phyloP scores from a whole-genome alignment of 2,888 invertebrate species.

The Lucinisca nassula region DNA sequence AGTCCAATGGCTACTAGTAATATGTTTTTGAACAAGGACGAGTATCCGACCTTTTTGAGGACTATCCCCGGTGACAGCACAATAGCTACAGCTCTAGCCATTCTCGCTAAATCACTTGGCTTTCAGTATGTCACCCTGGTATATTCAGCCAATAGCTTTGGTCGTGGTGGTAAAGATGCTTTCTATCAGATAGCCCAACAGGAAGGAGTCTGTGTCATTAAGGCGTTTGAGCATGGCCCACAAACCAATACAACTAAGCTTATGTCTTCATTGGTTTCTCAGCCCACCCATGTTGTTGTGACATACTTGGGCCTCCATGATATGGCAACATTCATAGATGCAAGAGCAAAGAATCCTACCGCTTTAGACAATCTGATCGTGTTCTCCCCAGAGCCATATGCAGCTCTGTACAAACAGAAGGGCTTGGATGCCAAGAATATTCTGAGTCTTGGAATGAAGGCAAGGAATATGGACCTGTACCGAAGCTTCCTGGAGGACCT shows the following conservation, averaged over 20 bases:
- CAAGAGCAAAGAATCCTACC: constrained; percentile 56
- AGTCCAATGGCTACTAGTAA: constrained; percentile 79
- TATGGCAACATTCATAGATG: constrained; percentile 65
- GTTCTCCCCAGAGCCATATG: constrained; percentile 75
- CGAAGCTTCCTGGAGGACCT: constrained; percentile 59
- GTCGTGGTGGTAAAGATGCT: constrained; percentile 69
- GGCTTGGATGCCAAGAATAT: constrained; percentile 61
- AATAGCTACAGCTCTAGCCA: constrained; percentile 81
- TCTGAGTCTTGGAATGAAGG: constrained; percentile 70
- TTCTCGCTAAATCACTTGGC: constrained; percentile 77
- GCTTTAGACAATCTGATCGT: constrained; percentile 65
- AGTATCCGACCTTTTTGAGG: constrained; percentile 80
- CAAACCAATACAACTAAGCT: constrained; percentile 54
- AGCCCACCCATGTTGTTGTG: constrained; percentile 78
- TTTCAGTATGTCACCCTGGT: constrained; percentile 80
- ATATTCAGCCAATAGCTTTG: constrained; percentile 77
- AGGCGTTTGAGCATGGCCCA: constrained; percentile 57
- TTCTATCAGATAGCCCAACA: constrained; percentile 73
- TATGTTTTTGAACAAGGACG: constrained; percentile 71
- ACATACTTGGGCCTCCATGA: constrained; percentile 72
- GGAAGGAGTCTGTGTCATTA: constrained; percentile 81
- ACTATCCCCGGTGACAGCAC: constrained; percentile 83
- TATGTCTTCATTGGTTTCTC: constrained; percentile 54
- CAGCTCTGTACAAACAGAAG: constrained; percentile 61
- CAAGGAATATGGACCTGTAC: constrained; percentile 60